phyloP scores from a whole-genome alignment of 2,797 vertebrate species.

The Eupleurogrammus muticus region DNA sequence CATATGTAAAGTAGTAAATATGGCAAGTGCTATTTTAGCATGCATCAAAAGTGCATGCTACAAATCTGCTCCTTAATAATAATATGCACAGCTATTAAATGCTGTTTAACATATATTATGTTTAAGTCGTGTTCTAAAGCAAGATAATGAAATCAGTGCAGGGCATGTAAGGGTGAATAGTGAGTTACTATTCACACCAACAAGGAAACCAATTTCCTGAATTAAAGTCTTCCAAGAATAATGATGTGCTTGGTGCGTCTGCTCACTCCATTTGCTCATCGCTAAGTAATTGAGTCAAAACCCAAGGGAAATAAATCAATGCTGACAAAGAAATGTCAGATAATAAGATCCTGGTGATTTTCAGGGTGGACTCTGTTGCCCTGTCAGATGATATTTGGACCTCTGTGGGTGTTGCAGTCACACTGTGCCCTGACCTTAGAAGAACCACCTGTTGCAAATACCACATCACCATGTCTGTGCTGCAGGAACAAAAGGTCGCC shows the following conservation, averaged over 20 bases:
- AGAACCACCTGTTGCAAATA: conserved; percentile 77
- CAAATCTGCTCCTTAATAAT: conserved; percentile 31
- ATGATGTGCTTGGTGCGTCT: conserved; percentile 1
- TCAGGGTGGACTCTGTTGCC: conserved; percentile 26
- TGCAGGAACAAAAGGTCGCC: conserved; percentile 58
- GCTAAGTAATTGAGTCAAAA: background rate
- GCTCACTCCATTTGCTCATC: background rate
- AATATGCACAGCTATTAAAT: conserved; percentile 21
- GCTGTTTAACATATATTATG: conserved; percentile 43
- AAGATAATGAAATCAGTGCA: conserved; percentile 63
- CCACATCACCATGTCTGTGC: conserved; percentile 79
- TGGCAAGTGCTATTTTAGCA: background rate
- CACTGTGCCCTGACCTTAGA: conserved; percentile 78
- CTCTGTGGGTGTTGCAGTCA: conserved; percentile 67
- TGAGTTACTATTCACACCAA: conserved; percentile 44
- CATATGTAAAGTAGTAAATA: too few relatives aligned
- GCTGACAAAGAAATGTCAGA: conserved; percentile 53
- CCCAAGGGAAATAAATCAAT: conserved; percentile 31
- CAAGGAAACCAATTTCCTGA: conserved; percentile 8
- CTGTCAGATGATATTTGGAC: conserved; percentile 65
- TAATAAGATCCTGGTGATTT: conserved; percentile 38
- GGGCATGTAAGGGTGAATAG: too few relatives aligned
- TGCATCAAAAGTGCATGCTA: background rate
- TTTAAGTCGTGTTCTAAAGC: conserved; percentile 42
- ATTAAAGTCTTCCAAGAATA: conserved; percentile 22